Evolutionary conservation across 2,797 vertebrate species (phyloP).

Genomic region (Cossypha polioptera): DNA sequence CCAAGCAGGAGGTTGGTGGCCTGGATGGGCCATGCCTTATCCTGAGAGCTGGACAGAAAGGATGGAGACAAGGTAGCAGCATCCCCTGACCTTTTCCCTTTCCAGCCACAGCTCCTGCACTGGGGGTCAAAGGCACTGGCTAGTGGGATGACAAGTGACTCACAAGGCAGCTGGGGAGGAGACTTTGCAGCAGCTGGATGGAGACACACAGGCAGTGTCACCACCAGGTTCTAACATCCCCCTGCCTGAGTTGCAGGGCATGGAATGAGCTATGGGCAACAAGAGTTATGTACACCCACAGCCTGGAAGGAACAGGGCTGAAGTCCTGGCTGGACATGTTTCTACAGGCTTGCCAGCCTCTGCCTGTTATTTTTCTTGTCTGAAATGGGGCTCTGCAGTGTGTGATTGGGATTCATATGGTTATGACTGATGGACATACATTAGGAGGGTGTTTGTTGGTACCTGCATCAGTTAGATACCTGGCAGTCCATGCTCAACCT

Average conservation of each 20-base stretch:
- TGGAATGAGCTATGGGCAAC: background rate
- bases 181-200: background rate
- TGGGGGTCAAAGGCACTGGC: background rate
- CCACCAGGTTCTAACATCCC: background rate
- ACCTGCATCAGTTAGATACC: background rate
- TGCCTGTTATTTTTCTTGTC: background rate
- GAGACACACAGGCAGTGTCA: background rate
- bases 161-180: background rate
- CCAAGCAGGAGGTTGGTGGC: background rate
- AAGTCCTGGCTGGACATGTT: background rate
- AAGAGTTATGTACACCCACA: background rate
- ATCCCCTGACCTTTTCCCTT: background rate
- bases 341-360: background rate
- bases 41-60: background rate
- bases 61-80: background rate
- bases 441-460: background rate
- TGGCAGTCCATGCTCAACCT: background rate
- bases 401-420: accelerated
- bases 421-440: background rate
- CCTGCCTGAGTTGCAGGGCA: background rate
- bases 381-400: background rate
- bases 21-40: background rate
- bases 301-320: background rate
- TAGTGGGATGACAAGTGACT: background rate
- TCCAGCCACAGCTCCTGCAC: background rate